phyloP scores from a whole-genome alignment of 2,797 vertebrate species.

The Hirundo rustica region DNA sequence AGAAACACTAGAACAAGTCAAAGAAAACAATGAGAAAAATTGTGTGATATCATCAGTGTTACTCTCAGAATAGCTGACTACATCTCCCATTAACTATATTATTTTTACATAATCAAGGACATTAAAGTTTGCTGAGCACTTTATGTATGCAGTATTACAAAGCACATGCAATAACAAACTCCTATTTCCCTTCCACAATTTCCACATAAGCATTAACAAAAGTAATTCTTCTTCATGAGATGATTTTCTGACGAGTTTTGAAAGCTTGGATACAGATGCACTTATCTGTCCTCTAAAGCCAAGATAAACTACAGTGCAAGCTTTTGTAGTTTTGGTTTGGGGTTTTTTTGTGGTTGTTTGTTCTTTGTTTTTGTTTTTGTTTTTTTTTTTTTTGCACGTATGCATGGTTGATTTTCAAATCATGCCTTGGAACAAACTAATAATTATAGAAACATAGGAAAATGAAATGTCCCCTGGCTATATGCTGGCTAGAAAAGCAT shows the following conservation, averaged over 20 bases:
- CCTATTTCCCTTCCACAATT: not conserved
- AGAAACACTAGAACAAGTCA: not conserved
- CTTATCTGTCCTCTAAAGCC: slow-evolving; percentile 13
- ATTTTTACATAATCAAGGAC: not conserved
- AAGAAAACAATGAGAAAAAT: not conserved
- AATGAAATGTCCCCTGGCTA: not conserved
- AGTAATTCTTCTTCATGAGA: not conserved
- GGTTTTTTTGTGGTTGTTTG: too few species aligned
- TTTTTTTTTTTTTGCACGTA: not conserved
- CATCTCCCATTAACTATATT: not conserved
- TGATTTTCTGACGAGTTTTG: not conserved
- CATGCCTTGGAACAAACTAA: slow-evolving; percentile 23
- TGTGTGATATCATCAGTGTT: not conserved
- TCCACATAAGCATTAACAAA: not conserved
- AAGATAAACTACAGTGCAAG: slow-evolving; percentile 9
- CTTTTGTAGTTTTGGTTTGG: not conserved
- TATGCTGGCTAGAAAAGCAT: not conserved
- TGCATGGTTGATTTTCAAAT: slow-evolving; percentile 13
- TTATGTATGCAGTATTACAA: not conserved
- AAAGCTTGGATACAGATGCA: slow-evolving; percentile 4
- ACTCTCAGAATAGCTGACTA: not conserved
- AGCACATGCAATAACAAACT: not conserved
- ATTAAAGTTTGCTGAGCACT: not conserved
- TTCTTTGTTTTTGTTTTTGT: not conserved
- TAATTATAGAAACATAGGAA: not conserved